Percentiles rank a stretch among this genome's conserved stretches.
Conservation (phyloP, 2,797 vertebrate genomes). For the Sebastes itinus region DNA sequence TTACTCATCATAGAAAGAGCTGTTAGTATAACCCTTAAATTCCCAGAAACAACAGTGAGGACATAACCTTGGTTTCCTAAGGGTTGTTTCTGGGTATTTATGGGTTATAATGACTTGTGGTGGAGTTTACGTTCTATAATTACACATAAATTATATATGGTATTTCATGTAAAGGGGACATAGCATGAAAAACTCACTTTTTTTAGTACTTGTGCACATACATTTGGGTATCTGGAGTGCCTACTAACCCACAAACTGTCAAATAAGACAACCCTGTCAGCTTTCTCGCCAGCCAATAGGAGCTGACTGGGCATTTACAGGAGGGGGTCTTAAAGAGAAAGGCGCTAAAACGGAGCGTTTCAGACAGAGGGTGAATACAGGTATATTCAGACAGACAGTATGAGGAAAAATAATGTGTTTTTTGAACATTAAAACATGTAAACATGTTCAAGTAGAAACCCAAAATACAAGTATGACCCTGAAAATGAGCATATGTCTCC, state of each 20-base stretch:
- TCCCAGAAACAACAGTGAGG: neutral
- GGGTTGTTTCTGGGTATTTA: neutral
- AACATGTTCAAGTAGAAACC: no score
- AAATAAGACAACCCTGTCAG: neutral
- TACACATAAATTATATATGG: neutral
- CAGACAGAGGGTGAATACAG: no score
- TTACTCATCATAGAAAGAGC: neutral
- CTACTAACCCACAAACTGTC: neutral
- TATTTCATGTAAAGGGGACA: no score
- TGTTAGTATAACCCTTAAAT: neutral
- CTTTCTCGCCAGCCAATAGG: no score
- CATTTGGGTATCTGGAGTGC: neutral
- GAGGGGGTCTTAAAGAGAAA: no score
- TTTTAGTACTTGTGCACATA: neutral
- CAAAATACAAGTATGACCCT: no score
- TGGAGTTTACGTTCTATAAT: neutral
- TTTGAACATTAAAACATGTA: no score
- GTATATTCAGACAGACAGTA: no score
- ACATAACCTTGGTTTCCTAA: neutral
- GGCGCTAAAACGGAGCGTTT: no score
- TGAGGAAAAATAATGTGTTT: no score
- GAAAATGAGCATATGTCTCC: no score
- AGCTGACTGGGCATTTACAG: no score
- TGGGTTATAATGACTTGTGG: neutral
- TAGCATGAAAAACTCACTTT: neutral